These are phyloP conservation scores for Drymodes brunneopygia DNA, from an alignment of 2,113 vertebrate genomes.

Conservation along the genomic window DNA sequence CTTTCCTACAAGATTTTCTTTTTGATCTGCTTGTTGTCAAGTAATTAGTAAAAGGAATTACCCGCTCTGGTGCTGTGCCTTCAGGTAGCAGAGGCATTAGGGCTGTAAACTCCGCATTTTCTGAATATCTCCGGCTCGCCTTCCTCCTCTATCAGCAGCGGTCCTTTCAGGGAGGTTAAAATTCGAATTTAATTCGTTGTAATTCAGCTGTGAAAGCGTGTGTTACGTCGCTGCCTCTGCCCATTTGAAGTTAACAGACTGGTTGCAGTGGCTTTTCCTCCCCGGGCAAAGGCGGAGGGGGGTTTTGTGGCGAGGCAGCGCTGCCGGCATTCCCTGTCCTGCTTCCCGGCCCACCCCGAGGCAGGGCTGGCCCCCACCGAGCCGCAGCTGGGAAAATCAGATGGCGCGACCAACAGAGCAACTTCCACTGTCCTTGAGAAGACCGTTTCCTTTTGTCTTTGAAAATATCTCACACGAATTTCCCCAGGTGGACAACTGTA, in stretches of 20 bases:
- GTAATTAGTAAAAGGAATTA: background rate
- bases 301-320: background rate
- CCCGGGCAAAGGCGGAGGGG: background rate
- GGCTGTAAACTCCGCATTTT: background rate
- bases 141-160: background rate
- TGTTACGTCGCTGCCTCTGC: background rate
- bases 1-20: background rate
- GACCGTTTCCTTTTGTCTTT: background rate
- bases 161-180: accelerated
- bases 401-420: accelerated
- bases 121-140: background rate
- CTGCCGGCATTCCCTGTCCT: background rate
- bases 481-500: background rate
- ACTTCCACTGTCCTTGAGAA: background rate
- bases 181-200: background rate
- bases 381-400: background rate
- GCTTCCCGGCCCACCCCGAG: background rate
- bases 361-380: background rate
- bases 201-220: background rate
- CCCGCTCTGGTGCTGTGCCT: background rate
- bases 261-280: background rate
- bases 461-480: background rate
- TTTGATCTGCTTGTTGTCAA: background rate
- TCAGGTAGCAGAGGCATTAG: background rate
- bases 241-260: accelerated